Evolutionary conservation across 2,797 vertebrate species (phyloP).

Genomic region (Betta splendens): DNA sequence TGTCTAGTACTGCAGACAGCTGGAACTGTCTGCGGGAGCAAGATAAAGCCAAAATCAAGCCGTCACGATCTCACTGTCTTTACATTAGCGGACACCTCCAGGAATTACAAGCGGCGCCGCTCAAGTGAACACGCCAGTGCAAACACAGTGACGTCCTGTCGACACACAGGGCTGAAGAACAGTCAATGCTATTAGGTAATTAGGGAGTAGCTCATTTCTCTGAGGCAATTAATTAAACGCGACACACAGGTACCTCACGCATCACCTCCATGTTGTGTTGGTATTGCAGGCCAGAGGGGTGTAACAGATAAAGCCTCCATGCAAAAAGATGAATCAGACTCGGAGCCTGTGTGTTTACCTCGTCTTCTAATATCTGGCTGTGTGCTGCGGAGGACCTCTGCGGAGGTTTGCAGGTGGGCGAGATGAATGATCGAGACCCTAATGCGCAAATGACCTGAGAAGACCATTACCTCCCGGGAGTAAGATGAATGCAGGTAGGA

Average conservation of each 20-base stretch:
- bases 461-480: constrained; percentile 76
- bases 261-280: constrained; percentile 32
- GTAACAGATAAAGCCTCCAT: constrained; percentile 14
- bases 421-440: constrained; percentile 72
- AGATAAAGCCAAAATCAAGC: constrained; percentile 52
- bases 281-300: constrained; percentile 20
- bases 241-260: constrained; percentile 37
- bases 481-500: constrained; percentile 79
- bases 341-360: constrained; percentile 44
- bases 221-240: constrained; percentile 50
- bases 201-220: constrained; percentile 36
- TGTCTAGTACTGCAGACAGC: constrained; percentile 46
- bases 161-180: constrained; percentile 40
- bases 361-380: constrained; percentile 31
- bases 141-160: constrained; percentile 15
- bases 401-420: constrained; percentile 63
- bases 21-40: constrained; percentile 26
- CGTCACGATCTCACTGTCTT: constrained; percentile 25
- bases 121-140: constrained; percentile 22
- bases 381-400: constrained; percentile 33
- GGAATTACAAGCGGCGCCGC: constrained; percentile 3
- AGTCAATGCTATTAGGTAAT: constrained; percentile 51
- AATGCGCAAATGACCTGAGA: constrained; percentile 78
- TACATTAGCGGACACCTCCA: constrained; percentile 13
- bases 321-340: constrained; percentile 48